Evolutionary conservation across 2,113 vertebrate genomes (phyloP), one percentile per base, ranked within the genome.

Genomic region (Erpornis zantholeuca): DNA sequence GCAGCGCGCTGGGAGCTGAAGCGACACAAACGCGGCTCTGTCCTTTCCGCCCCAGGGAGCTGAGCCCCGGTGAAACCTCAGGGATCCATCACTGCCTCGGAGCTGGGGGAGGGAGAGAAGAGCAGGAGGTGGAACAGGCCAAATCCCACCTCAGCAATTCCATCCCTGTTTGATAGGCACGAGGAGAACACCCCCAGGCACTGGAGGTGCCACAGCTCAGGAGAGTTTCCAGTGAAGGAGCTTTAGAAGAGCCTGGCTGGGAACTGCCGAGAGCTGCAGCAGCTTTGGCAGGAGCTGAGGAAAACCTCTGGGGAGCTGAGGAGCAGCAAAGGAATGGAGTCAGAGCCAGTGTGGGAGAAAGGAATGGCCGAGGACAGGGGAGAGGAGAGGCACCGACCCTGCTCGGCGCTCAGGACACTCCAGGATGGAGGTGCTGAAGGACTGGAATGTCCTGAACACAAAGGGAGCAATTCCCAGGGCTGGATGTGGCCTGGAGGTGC

Each of bases 401-500:
- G 75, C 63, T 42, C 66, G 35, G 63, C 38, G 79, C 86, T 44
- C 21, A 70, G 35, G 2, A 71, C 61, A 2, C 59, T 25, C 63
- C 29, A 45, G 35, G 40, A 57, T 9, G 36, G 27, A 2, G 21
- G 15, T 14, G 42, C 86, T 66, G 59, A 20, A 29, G 76, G 71
- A 6, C 22, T 10, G 66, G 53, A 47, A 10, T 12, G 71, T 3
- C 13, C 75, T 28, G 29, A 23, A 36, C 0, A 0, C 10, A 22
- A 45, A 64, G 49, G 66, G 27, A n/a, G 20, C 44, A 14, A 5
- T 15, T 70, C 22, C 11, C 5, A 44, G 65, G 21, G 8, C 78
- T 54, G 70, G 73, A 18, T 22, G 52, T 2, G 22, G 27, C 25
- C 70, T 10, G 0, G n/a, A 57, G 59, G 81, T 5, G 42, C 11